Percentiles rank a stretch among this genome's conserved stretches.
phyloP scores from a whole-genome alignment of 2,113 vertebrate species.

The Engraulis encrasicolus region DNA sequence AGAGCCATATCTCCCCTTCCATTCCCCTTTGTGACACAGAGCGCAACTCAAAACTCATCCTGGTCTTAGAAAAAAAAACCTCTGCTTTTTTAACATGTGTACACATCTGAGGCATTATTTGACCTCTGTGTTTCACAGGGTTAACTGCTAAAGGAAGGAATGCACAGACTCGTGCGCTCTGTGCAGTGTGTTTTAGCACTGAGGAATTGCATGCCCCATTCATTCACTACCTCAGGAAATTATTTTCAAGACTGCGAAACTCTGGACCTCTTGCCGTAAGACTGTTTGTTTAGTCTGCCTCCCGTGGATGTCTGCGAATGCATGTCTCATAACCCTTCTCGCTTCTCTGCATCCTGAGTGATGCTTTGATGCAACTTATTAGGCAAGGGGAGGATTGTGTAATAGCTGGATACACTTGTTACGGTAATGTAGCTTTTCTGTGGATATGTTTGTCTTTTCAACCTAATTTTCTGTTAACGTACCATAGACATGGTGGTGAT shows the following conservation, averaged over 20 bases:
- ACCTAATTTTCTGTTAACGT: slow-evolving; percentile 47
- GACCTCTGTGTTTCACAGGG: background rate
- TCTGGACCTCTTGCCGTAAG: background rate
- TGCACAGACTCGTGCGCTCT: too few species aligned
- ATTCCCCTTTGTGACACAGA: background rate
- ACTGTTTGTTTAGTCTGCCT: background rate
- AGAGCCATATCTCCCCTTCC: background rate
- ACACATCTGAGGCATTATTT: too few species aligned
- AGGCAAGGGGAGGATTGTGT: slow-evolving; percentile 48
- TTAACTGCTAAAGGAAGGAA: slow-evolving; percentile 16
- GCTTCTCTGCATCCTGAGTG: background rate
- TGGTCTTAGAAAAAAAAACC: background rate
- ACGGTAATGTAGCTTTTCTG: slow-evolving; percentile 33
- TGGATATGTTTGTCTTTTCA: slow-evolving; percentile 53
- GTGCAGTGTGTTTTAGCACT: background rate
- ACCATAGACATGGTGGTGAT: slow-evolving; percentile 29
- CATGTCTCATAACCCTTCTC: background rate
- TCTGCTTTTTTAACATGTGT: background rate
- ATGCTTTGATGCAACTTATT: slow-evolving; percentile 44
- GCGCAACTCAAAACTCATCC: background rate
- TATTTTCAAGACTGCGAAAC: background rate
- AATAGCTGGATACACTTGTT: slow-evolving; percentile 42
- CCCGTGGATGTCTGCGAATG: background rate
- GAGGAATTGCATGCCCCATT: background rate
- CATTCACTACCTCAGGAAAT: background rate